phyloP scores from a whole-genome alignment of 2,113 vertebrate species.

The Oenanthe melanoleuca region DNA sequence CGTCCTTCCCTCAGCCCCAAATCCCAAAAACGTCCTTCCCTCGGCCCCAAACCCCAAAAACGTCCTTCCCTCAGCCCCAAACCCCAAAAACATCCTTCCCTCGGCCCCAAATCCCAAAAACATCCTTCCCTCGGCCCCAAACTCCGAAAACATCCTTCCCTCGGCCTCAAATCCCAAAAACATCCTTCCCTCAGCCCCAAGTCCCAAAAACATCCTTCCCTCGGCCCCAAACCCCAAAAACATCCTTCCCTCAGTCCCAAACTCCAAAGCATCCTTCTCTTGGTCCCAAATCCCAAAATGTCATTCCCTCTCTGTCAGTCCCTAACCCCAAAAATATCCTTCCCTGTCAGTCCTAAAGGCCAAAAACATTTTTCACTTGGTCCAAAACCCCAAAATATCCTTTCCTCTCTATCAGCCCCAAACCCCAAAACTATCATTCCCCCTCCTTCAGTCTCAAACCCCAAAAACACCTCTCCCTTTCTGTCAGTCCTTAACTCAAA shows the following conservation, averaged over 20 bases:
- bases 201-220: background rate
- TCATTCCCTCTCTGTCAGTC: no score
- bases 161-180: no score
- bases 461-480: background rate
- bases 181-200: background rate
- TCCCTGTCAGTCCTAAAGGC: accelerated
- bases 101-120: no score
- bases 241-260: no score
- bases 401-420: accelerated
- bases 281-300: no score
- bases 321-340: no score
- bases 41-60: accelerated
- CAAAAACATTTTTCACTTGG: accelerated
- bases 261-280: no score
- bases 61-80: background rate
- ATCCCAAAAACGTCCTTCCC: background rate
- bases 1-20: accelerated
- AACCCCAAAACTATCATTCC: background rate
- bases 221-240: no score
- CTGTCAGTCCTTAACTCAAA: background rate
- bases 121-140: background rate
- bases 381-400: background rate
- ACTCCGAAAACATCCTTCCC: background rate
- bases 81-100: accelerated
- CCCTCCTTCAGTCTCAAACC: no score